phyloP scores from a whole-genome alignment of 1,140 invertebrate genomes.

The Lordiphosa collinella region DNA sequence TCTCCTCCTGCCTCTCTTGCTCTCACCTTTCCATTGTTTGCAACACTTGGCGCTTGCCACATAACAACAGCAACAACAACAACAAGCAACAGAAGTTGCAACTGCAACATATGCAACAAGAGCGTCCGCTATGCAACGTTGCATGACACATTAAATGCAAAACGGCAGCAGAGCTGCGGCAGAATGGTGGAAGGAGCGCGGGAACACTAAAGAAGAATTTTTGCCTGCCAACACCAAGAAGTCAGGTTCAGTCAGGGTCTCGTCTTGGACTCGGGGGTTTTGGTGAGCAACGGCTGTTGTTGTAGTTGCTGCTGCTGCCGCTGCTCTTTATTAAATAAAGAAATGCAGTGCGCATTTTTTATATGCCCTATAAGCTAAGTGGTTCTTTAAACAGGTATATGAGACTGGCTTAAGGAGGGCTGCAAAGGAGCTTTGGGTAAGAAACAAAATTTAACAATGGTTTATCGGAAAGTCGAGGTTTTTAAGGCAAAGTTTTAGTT shows the following conservation, averaged over 20 bases:
- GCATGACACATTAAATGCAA: slow-evolving; percentile 77
- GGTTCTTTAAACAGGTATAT: background rate
- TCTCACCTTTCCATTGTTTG: slow-evolving; percentile 46
- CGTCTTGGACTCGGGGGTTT: slow-evolving; percentile 8
- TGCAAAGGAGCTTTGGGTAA: too few species aligned
- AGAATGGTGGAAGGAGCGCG: background rate
- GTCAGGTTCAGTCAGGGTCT: slow-evolving; percentile 18
- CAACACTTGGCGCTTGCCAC: slow-evolving; percentile 76
- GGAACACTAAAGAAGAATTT: slow-evolving; percentile 15
- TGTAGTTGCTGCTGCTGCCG: slow-evolving; percentile 20
- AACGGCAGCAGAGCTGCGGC: slow-evolving; percentile 37
- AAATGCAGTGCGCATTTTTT: slow-evolving; percentile 56
- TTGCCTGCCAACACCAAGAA: slow-evolving; percentile 9
- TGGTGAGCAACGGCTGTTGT: slow-evolving; percentile 21
- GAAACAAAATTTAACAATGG: too few species aligned
- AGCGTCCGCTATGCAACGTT: slow-evolving; percentile 58
- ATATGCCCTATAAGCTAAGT: slow-evolving; percentile 24
- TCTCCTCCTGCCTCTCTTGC: slow-evolving; percentile 17
- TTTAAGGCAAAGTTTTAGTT: too few species aligned
- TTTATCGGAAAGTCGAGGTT: background rate
- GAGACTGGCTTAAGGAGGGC: background rate
- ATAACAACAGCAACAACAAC: slow-evolving; percentile 58
- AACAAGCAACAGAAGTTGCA: slow-evolving; percentile 54
- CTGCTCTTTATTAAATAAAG: slow-evolving; percentile 70
- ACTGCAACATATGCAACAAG: slow-evolving; percentile 64